Base-by-base conservation (phyloP, 2,113 vertebrate genomes). In the Aspidoscelis tigris region DNA sequence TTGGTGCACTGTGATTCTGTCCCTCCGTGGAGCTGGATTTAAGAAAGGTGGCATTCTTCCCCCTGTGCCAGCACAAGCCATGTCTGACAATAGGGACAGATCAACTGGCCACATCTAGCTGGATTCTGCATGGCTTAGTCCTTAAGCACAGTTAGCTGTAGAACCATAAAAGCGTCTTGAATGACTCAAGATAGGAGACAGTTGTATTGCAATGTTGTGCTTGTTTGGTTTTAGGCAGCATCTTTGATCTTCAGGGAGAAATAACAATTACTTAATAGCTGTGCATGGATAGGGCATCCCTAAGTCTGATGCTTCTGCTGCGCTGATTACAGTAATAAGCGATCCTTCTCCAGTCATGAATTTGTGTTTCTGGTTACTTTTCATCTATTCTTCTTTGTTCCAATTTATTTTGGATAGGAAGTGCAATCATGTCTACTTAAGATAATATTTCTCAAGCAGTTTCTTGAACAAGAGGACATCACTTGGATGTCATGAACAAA, bases 321-420 rank as follows among this genome's bases (percentile, higher is more conserved):
- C 41, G 39, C 58, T 61, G 58, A 61, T 61, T 18, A 50, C 47
- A 50, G 47, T 50, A 39, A 41, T 24, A 81, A 10, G 2, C 26
- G 39, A 58, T 43, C 53, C 55, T 43, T 26, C 47, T 14, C 69
- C 12, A 43, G 39, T 26, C 80, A 58, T 43, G 7, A 61, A 61
- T 41, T 73, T 7, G 26, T 44, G 3, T 41, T 72, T 26, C 64
- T 47, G 41, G 21, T 68, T 26, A 72, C 11, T 26, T 26, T 72
- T 61, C 50, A 7, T 26, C 80, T 39, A 44, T 61, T 53, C 69
- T 81, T 73, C 22, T 61, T 69, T 73, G 41, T 61, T 58, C 14
- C 39, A 44, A 39, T 61, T 81, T 61, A 71, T 73, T 61, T 81
- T 81, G 80, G 80, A 81, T 73, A 61, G 55, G 24, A 82, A 82